phyloP scores from a whole-genome alignment of 2,797 vertebrate species.

The Hephaestus fuliginosus region DNA sequence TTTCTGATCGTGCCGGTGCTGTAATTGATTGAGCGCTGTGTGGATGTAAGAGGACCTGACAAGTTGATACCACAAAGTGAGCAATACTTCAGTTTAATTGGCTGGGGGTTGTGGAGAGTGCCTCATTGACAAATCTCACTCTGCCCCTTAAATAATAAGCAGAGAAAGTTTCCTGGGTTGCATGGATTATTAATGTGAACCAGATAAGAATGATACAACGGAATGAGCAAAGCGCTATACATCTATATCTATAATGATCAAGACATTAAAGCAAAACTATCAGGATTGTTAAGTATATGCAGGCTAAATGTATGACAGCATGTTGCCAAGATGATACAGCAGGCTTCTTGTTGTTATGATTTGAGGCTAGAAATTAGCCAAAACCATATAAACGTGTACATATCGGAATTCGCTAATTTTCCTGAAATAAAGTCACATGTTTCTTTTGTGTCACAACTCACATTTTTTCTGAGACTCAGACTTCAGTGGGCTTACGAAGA shows the following conservation, averaged over 20 bases:
- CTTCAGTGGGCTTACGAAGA: slow-evolving; percentile 59
- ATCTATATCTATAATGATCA: slow-evolving; percentile 17
- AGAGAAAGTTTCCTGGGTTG: slow-evolving; percentile 14
- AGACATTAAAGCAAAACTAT: slow-evolving; percentile 1
- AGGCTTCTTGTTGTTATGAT: background rate
- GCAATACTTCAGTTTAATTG: slow-evolving; percentile 67
- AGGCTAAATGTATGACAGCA: background rate
- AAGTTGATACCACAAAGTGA: slow-evolving; percentile 45
- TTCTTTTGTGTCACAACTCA: slow-evolving; percentile 27
- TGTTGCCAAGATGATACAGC: background rate
- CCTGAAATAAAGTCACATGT: slow-evolving; percentile 42
- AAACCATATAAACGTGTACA: background rate
- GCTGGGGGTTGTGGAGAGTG: slow-evolving; percentile 25
- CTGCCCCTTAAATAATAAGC: slow-evolving; percentile 40
- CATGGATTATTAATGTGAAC: slow-evolving; percentile 25
- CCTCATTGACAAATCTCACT: slow-evolving; percentile 49
- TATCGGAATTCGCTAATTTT: slow-evolving; percentile 1
- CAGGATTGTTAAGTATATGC: background rate
- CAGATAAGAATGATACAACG: slow-evolving; percentile 11
- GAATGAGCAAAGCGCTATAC: background rate
- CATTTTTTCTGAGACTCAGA: slow-evolving; percentile 39
- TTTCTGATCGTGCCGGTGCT: slow-evolving; percentile 30
- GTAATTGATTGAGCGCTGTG: slow-evolving; percentile 45
- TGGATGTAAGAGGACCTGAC: slow-evolving; percentile 32
- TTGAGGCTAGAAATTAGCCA: background rate